Base-by-base conservation (phyloP, 2,113 vertebrate genomes). In the Heloderma charlesbogerti region DNA sequence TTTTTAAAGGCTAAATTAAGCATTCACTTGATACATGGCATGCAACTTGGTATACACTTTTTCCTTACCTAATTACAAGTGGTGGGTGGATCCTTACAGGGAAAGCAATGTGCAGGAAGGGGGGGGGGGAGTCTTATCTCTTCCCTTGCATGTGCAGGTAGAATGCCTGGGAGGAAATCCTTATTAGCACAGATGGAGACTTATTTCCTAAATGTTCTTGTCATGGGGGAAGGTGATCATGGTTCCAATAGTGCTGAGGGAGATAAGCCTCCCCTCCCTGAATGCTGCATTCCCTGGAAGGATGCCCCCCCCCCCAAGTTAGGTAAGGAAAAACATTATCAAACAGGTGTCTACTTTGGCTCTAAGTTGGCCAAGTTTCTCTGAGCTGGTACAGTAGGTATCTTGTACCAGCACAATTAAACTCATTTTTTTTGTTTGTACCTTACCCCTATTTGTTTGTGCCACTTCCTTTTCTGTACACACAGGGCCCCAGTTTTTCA, bases 401-500 rank as follows among this genome's bases (percentile, higher is more conserved):
- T 5, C 1, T 84, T 87, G 92, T 45, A 2, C 84, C 9, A 4
- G 31, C 63, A 18, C 69, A 83, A 45, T 18, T 0, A 25, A 66
- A 25, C 34, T 10, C 43, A 29, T 13, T 10, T 9, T 25, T 37
- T 31, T 27, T 40, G 4, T 78, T 13, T 89, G 45, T 71, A 22
- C 0, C 6, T 60, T 37, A 34, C 4, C 31, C 29, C 31, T 40
- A 37, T 57, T n/a, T 63, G 37, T 63, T 31, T 29, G 67, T n/a
- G 8, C 12, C 1, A 71, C 34, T 45, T n/a, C 20, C 9, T 81
- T 60, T 74, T 16, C 13, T 25, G 2, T 34, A 12, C 13, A 15
- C 34, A 31, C 34, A 4, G 37, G 20, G 9, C 88, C 94, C 94
- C 90, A 51, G 25, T 82, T 84, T 31, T 84, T 72, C 66, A 0